Percentiles rank a stretch among this genome's conserved stretches.
phyloP scores from a whole-genome alignment of 2,113 vertebrate species.

The Neotoma lepida region DNA sequence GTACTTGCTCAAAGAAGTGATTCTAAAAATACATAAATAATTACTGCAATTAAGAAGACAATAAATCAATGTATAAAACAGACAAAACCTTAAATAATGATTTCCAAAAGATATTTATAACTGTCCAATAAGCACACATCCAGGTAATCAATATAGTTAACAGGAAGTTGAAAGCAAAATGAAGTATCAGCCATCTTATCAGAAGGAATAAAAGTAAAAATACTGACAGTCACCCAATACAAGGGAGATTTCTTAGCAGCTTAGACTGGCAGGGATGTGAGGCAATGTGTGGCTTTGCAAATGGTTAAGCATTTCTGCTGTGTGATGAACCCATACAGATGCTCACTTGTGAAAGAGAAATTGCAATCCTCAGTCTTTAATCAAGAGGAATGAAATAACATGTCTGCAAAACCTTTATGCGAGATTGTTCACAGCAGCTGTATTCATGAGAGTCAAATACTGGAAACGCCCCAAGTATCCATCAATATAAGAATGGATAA shows the following conservation, averaged over 20 bases:
- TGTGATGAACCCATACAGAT: neutral
- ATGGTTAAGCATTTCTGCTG: neutral
- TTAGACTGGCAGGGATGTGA: neutral
- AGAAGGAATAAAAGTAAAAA: slow-evolving; percentile 8
- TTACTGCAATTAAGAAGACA: neutral
- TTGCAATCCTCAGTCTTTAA: neutral
- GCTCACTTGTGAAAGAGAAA: neutral
- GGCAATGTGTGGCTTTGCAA: neutral
- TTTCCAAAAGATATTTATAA: neutral
- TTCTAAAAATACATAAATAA: neutral
- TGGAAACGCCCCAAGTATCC: neutral
- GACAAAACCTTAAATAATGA: neutral
- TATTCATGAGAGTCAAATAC: neutral
- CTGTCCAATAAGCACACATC: neutral
- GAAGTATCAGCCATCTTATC: neutral
- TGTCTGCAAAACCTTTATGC: neutral
- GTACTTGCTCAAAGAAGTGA: neutral
- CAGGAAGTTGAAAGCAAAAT: neutral
- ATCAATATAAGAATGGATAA: neutral
- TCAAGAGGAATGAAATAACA: slow-evolving; percentile 15
- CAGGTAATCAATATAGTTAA: neutral
- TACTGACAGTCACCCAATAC: neutral
- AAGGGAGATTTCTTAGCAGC: neutral
- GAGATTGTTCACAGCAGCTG: neutral
- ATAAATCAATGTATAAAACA: neutral